These are phyloP conservation scores for Pseudorasbora parva DNA, from an alignment of 2,113 vertebrate species.

Conservation along the genomic window DNA sequence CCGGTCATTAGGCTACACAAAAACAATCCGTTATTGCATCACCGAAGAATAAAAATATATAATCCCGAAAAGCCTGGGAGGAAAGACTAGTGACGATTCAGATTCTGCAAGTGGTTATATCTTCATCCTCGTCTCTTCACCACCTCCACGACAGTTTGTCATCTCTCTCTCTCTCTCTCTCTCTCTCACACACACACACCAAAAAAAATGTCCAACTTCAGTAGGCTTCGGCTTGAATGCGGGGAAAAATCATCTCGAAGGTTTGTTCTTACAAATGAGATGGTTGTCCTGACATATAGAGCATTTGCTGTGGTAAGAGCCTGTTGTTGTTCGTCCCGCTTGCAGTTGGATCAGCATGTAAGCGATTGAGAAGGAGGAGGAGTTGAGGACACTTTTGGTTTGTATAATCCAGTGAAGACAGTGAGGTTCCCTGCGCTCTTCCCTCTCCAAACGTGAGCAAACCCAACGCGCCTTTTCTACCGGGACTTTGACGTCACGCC, in stretches of 20 bases:
- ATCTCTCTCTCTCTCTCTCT: neutral
- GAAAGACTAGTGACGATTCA: constrained; percentile 35
- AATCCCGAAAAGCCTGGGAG: constrained; percentile 49
- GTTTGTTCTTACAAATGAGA: neutral
- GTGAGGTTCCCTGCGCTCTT: constrained; percentile 72
- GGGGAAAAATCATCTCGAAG: neutral
- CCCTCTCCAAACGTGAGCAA: constrained; percentile 80
- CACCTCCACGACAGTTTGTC: constrained; percentile 57
- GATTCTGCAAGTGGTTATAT: constrained; percentile 51
- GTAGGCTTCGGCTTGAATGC: constrained; percentile 6
- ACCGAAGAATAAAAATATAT: constrained; percentile 48
- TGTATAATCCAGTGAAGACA: constrained; percentile 76
- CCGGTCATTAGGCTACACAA: constrained; percentile 19
- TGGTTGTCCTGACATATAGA: neutral
- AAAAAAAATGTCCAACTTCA: constrained; percentile 44
- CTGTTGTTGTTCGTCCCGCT: constrained; percentile 65
- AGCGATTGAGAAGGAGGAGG: constrained; percentile 80
- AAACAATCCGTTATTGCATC: constrained; percentile 47
- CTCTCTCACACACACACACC: neutral
- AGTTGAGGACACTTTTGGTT: constrained; percentile 78
- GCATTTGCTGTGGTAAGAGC: constrained; percentile 36
- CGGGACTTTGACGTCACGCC: constrained; percentile 89
- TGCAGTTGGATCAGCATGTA: constrained; percentile 69
- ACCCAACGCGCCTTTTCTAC: constrained; percentile 96
- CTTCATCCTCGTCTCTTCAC: constrained; percentile 41